Evolutionary conservation across 2,797 vertebrate genomes (phyloP), one percentile per base, ranked within the genome.

Genomic region (Steatocranus sp.): DNA sequence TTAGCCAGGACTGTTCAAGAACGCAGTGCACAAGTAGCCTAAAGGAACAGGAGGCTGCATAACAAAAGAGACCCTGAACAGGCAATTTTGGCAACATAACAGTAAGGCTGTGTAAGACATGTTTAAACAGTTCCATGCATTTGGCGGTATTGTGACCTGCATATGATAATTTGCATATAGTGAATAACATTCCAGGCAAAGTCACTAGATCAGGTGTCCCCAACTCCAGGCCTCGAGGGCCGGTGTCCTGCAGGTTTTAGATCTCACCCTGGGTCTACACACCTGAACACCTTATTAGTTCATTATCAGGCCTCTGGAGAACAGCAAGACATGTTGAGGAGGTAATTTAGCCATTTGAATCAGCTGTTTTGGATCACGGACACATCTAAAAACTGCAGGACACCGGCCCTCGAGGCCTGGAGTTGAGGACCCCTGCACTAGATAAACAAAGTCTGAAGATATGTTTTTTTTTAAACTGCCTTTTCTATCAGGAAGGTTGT

Each of bases 1-100:
- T 94, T 92, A 92, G n/a, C 34, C 81, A 3, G 41, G 80, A 58
- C 74, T 32, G 11, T 41, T 83, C 49, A 86, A 85, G 82, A 92
- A 88, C 51, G 77, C 83, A 38, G 76, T n/a, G n/a, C 58, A 79
- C 61, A 73, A 84, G 75, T 66, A 75, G 32, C 6, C 17, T 36
- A 20, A 6, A 17, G 4, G 73, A 49, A 38, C 18, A 58, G 12
- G 53, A 56, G 51, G 68, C 70, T 8, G 49, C 36, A 41, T 3
- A 9, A 41, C 2, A 7, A 11, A 34, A 61, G 32, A 36, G 32
- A 61, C 56, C 11, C 56, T 36, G 18, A 61, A 3, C 58, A 36
- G 12, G 4, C 32, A 61, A 61, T 61, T 61, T 20, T 63, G 58
- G 32, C 0, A 63, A 36, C 18, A 63, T 36, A 20, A 18, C 32